Conservation (phyloP, 2,888 invertebrate genomes). For the Cephonodes hylas region DNA sequence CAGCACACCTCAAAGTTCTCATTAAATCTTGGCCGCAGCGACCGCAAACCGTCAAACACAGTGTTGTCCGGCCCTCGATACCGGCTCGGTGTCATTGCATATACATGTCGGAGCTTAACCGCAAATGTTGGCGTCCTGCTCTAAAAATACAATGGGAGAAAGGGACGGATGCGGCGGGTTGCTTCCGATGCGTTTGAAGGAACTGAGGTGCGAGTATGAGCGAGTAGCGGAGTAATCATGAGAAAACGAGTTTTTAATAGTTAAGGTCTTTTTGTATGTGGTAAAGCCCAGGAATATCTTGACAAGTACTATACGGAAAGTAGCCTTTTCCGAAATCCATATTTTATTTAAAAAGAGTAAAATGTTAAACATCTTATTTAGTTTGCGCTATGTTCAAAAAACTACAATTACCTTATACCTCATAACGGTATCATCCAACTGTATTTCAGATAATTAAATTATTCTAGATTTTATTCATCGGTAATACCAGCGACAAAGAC, state of each 20-base stretch:
- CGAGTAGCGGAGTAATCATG: not conserved
- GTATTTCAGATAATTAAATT: too few relatives aligned
- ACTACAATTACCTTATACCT: too few relatives aligned
- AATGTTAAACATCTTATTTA: too few relatives aligned
- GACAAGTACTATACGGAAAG: too few relatives aligned
- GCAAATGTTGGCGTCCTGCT: conserved; percentile 11
- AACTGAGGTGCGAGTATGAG: not conserved
- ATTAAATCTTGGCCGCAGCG: conserved; percentile 31
- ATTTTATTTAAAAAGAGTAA: too few relatives aligned
- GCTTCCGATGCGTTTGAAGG: conserved; percentile 13
- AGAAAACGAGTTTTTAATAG: not conserved
- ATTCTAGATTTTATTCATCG: too few relatives aligned
- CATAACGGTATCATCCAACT: too few relatives aligned
- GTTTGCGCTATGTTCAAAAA: too few relatives aligned
- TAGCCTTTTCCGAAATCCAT: too few relatives aligned
- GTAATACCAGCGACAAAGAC: too few relatives aligned
- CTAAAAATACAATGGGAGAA: conserved; percentile 13
- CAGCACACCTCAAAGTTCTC: conserved; percentile 18
- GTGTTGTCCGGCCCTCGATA: conserved; percentile 33
- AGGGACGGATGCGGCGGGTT: conserved; percentile 5
- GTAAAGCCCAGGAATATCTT: too few relatives aligned
- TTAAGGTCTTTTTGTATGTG: not conserved
- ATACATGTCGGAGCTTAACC: conserved; percentile 11
- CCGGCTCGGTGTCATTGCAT: conserved; percentile 31
- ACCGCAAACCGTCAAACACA: conserved; percentile 44